Conservation (phyloP, 2,797 vertebrate genomes). For the Ara ararauna region DNA sequence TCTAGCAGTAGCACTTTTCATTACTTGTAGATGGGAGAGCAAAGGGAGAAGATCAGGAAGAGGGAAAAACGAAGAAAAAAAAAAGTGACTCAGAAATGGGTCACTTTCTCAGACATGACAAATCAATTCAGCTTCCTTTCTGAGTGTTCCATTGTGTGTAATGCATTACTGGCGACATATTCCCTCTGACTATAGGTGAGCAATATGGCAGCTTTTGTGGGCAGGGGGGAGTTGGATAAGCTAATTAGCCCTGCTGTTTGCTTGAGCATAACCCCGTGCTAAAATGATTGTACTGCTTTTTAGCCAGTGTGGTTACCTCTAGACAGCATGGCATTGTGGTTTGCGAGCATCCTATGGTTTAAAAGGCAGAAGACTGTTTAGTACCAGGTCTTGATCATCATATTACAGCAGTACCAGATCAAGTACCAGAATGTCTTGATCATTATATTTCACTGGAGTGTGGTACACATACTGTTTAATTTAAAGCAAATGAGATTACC, state of each 20-base stretch:
- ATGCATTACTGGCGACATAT: not conserved
- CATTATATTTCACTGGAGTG: not conserved
- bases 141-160: not conserved
- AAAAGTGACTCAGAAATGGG: not conserved
- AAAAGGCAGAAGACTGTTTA: not conserved
- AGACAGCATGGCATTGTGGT: not conserved
- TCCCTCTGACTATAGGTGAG: not conserved
- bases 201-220: not conserved
- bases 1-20: not conserved
- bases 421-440: not conserved
- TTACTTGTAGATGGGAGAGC: not conserved
- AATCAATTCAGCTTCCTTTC: not conserved
- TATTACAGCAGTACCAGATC: not conserved
- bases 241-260: not conserved
- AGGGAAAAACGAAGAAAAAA: not conserved
- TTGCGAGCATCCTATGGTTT: not conserved
- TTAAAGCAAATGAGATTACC: not conserved
- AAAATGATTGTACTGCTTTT: not conserved
- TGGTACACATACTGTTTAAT: not conserved
- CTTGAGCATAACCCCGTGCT: not conserved
- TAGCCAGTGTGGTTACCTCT: not conserved
- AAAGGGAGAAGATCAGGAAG: not conserved
- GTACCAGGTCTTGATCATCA: not conserved
- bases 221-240: not conserved
- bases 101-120: not conserved